Base-by-base conservation (phyloP, 1,140 invertebrate genomes). In the Bombus sylvicola region DNA sequence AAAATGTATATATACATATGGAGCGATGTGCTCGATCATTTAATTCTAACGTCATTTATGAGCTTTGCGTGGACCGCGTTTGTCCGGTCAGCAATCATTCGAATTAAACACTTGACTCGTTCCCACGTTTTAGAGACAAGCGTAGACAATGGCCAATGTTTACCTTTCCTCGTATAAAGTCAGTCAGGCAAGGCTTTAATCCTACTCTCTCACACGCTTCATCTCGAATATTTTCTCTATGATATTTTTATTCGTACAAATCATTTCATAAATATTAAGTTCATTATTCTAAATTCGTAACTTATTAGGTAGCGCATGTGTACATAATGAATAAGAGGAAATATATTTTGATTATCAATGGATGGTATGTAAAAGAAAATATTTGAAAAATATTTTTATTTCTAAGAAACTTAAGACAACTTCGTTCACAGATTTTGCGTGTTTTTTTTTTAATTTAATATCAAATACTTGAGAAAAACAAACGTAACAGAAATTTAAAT, bases 51-150 rank as follows among this genome's bases (percentile, higher is more conserved):
- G 25, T 39, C 43, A 13, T 81, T 81, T 62, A 72, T 59, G 53
- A 72, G 68, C 34, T 41, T 81, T 43, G 68, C 37, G 53, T 72
- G 47, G 68, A 57, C 66, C 9, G n/a, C 10, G 25, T 47, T 34
- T 68, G 10, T 53, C 43, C 53, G 53, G 28, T 25, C 9, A 68
- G 53, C 68, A 72, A 81, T 72, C 68, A 47, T 72, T 43, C 37
- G 79, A 81, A 47, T 81, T 81, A 81, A 72, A 81, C 37, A 59
- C 68, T 81, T 43, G 79, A 37, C 37, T 43, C 28, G 68, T 72
- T 81, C 79, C 79, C 79, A 81, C 68, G 53, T 81, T 81, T 72
- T 37, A 53, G 5, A 81, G 68, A 41, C n/a, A 81, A 59, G 57
- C 47, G 5, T 37, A 62, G 28, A 57, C 47, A 81, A 81, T 81